Base-by-base conservation (phyloP, 2,113 vertebrate genomes). In the Cavia porcellus region DNA sequence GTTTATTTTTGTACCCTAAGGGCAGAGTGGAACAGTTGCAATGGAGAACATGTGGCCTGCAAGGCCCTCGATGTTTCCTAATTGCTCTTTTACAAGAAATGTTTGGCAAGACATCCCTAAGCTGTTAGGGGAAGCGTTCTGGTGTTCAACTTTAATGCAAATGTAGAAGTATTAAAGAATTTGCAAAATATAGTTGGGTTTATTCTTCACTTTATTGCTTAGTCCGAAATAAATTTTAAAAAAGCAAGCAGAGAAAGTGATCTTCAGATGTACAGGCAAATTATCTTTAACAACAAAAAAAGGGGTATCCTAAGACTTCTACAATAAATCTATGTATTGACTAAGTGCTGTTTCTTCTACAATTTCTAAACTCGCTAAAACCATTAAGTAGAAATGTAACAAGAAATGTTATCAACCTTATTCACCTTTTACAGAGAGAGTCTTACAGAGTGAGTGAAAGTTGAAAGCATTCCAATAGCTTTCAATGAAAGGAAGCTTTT, bases 41-140 rank as follows among this genome's bases (percentile, higher is more conserved):
- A 13, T n/a, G 28, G 24, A 72, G 6, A 42, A 45, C 19, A 32
- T 1, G 2, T 1, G 22, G 0, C 7, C 24, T 22, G 4, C n/a
- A 45, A 80, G 50, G 62, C 15, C 77, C 32, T 5, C 38, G 13
- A 45, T 70, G n/a, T 80, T 82, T 64, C 28, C 59, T 17, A 14
- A 68, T 2, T 12, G 38, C 0, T 25, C 32, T 32, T 77, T 30
- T 64, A 42, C 1, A 38, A 55, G 10, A 52, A 62, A 80, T 19
- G 4, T 74, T 55, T 28, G n/a, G 11, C 57, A 45, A 75, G 1
- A 22, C 11, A 47, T 7, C 24, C 42, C 45, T 5, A 61, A 47
- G 12, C 35, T 10, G n/a, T 68, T 2, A 59, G 4, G 1, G 20
- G 3, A 47, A 28, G 62, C 22, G 17, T 75, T 93, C 62, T 52